Percentiles rank a stretch among this genome's conserved stretches.
phyloP scores from a whole-genome alignment of 2,888 invertebrate species.

The Timema cristinae region DNA sequence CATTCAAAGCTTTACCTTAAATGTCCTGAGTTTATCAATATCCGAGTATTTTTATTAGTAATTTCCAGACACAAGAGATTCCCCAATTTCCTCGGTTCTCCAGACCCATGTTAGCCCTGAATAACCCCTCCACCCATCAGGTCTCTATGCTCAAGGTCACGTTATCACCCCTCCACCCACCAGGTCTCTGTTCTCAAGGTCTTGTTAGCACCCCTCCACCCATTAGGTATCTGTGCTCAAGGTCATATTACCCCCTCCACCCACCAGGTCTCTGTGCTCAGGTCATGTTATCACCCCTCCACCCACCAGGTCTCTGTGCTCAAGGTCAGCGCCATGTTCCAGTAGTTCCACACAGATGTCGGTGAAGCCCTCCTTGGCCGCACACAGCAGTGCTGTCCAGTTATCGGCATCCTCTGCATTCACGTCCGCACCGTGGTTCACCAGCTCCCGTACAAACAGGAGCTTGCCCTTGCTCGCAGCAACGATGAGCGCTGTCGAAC shows the following conservation, averaged over 20 bases:
- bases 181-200: too few relatives aligned
- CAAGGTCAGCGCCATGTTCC: constrained; percentile 79
- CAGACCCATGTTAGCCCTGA: too few relatives aligned
- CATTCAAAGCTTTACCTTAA: too few relatives aligned
- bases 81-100: too few relatives aligned
- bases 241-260: constrained; percentile 41
- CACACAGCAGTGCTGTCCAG: constrained; percentile 88
- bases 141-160: too few relatives aligned
- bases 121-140: too few relatives aligned
- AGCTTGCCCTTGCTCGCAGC: constrained; percentile 82
- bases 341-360: constrained; percentile 76
- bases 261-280: too few relatives aligned
- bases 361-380: constrained; percentile 82
- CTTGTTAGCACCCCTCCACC: constrained; percentile 37
- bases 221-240: constrained; percentile 86
- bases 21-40: too few relatives aligned
- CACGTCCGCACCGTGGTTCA: constrained; percentile 88
- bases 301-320: constrained; percentile 81
- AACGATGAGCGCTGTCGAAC: constrained; percentile 88
- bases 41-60: too few relatives aligned
- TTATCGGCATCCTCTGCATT: constrained; percentile 89
- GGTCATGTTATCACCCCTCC: neutral
- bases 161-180: too few relatives aligned
- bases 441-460: constrained; percentile 76
- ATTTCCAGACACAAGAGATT: too few relatives aligned